A percentile compares a stretch with the other conserved stretches of the same genome.
phyloP scores from a whole-genome alignment of 2,113 vertebrate genomes.

The Seriola aureovittata region DNA sequence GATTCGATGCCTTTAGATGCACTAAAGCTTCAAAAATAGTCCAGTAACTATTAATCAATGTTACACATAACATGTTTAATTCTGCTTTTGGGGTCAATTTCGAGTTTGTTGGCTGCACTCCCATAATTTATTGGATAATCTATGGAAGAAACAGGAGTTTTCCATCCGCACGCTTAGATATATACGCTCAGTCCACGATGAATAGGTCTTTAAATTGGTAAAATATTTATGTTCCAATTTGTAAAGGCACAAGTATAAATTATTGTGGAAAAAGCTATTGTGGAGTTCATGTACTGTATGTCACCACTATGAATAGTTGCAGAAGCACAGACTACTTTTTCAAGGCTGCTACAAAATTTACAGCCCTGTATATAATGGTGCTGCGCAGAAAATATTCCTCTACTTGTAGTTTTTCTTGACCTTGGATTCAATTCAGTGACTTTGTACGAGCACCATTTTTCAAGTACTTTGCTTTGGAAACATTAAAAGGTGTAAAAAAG shows the following conservation, averaged over 20 bases:
- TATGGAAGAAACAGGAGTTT: background rate
- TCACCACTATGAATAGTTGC: background rate
- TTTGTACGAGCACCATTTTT: background rate
- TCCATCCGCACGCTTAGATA: background rate
- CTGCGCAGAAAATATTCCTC: background rate
- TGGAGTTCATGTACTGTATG: background rate
- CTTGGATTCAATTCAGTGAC: slow-evolving; percentile 17
- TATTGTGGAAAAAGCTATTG: background rate
- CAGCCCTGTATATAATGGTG: background rate
- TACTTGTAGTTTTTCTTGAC: background rate
- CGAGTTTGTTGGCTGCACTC: background rate
- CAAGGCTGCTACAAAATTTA: slow-evolving; percentile 1
- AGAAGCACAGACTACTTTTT: background rate
- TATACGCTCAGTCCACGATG: background rate
- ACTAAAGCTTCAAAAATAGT: no score
- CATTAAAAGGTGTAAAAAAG: background rate
- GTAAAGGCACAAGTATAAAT: background rate
- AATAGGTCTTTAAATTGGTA: background rate
- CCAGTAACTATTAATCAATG: background rate
- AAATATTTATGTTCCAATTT: background rate
- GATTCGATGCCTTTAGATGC: no score
- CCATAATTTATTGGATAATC: background rate
- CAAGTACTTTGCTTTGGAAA: slow-evolving; percentile 11
- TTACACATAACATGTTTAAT: no score
- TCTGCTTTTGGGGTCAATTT: background rate